Percentiles rank a stretch among this genome's conserved stretches.
These are phyloP conservation scores for Eumacrocentrus americanus DNA, from an alignment of 2,888 invertebrate species.

Conservation along the genomic window DNA sequence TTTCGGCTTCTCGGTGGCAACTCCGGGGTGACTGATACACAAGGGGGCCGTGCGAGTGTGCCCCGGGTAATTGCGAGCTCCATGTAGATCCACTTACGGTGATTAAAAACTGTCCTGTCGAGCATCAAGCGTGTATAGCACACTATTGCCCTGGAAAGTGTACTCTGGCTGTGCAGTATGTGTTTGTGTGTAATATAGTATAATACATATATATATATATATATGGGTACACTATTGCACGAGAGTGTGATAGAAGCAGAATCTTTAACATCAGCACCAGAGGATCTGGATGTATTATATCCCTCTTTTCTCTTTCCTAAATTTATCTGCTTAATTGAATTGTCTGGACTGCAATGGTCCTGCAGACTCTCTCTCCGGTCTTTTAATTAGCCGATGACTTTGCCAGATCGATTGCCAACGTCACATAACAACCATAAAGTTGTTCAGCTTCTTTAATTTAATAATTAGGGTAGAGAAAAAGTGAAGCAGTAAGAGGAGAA, in stretches of 20 bases:
- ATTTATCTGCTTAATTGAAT: constrained; percentile 48
- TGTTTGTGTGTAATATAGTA: too few relatives aligned
- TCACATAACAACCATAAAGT: too few relatives aligned
- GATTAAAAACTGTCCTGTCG: constrained; percentile 62
- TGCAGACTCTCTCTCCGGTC: constrained; percentile 18
- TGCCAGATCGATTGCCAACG: constrained; percentile 30
- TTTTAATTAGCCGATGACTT: constrained; percentile 36
- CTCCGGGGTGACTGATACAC: constrained; percentile 51
- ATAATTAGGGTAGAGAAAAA: too few relatives aligned
- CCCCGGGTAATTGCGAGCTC: constrained; percentile 59
- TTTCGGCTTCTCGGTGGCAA: background rate
- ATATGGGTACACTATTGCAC: too few relatives aligned
- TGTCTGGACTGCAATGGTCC: constrained; percentile 29
- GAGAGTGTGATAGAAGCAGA: background rate
- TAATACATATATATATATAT: background rate
- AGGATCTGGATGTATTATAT: background rate
- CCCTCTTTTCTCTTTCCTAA: constrained; percentile 28
- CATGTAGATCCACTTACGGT: constrained; percentile 63
- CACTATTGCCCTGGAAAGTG: constrained; percentile 16
- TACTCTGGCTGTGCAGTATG: background rate
- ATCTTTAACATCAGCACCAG: background rate
- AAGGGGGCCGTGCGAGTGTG: constrained; percentile 54
- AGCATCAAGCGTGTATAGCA: constrained; percentile 45
- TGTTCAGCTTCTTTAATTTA: too few relatives aligned
- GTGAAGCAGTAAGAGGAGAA: too few relatives aligned